Base-by-base conservation (phyloP, 2,888 invertebrate species). In the Apotomis betuletana region DNA sequence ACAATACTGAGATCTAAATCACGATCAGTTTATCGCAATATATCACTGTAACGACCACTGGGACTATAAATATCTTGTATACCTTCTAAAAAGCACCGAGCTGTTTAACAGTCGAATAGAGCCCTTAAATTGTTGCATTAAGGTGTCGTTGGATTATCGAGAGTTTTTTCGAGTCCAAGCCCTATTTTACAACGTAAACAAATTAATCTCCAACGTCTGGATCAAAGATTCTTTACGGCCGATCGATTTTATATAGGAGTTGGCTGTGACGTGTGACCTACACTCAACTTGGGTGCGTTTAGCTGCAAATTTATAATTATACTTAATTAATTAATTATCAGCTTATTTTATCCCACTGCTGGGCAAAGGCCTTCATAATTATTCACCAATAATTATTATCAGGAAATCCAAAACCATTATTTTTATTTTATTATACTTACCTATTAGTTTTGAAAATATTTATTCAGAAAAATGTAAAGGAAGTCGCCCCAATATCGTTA, bases 161-260 rank as follows among this genome's bases (percentile, higher is more conserved):
- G 10, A 12, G 27, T 65, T 58, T 51, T 67, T 67, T 36, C 57
- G n/a, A 55, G 15, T 46, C 44, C 49, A 76, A 78, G 77, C 75
- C 75, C 74, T 74, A 77, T 77, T 81, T 79, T 77, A 75, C 67
- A 77, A 69, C 69, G 73, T 79, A 83, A 83, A 82, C 81, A 83
- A 77, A 77, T 67, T 63, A 74, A 67, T 71, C 75, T 70, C 67
- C 68, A 65, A 78, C 69, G 75, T 76, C 69, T 75, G 76, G 82
- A 82, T 82, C 82, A 82, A 82, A 82, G 82, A 69, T 73, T 69
- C 73, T 72, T 74, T 80, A 71, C 52, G 58, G 68, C 54, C 63
- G 61, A 8, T 70, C 49, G 63, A 59, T 68, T 72, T 72, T 63
- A 63, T 63, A 63, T 63, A 63, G 68, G 59, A 10, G 64, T 59